Percentiles rank a stretch among this genome's conserved stretches.
phyloP scores from a whole-genome alignment of 35 echinoderm and acorn worm species.

The Heliocidaris tuberculata region DNA sequence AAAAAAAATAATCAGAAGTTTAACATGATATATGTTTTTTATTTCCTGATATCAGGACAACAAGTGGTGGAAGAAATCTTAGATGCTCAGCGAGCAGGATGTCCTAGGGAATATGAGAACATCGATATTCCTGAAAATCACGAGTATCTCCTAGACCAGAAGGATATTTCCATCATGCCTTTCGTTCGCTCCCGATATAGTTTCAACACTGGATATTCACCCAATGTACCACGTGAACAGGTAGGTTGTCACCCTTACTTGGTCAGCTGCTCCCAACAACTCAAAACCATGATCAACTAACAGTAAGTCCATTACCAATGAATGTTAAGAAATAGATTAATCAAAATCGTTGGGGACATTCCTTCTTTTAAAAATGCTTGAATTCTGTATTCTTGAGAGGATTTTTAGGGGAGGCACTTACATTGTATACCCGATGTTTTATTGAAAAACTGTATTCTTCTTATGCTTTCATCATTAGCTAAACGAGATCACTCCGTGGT shows the following conservation, averaged over 20 bases:
- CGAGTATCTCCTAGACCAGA: constrained; percentile 26
- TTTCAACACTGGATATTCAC: constrained; percentile 88
- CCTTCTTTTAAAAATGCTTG: no score
- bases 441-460: no score
- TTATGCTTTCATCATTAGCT: constrained; percentile 46
- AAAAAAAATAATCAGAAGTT: not conserved
- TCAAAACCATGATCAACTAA: no score
- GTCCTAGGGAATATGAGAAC: constrained; percentile 93
- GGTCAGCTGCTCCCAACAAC: no score
- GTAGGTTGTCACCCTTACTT: constrained; percentile 14
- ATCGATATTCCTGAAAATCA: constrained; percentile 74
- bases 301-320: no score
- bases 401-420: no score
- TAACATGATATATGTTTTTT: not conserved
- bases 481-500: constrained; percentile 99
- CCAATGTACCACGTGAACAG: constrained; percentile 95
- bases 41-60: constrained; percentile 67
- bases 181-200: constrained; percentile 83
- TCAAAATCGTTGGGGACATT: no score
- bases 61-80: constrained; percentile 99
- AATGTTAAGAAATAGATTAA: no score
- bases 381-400: no score
- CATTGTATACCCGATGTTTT: no score
- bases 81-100: constrained; percentile 91
- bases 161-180: constrained; percentile 61